Evolutionary conservation across 2,113 vertebrate species (phyloP).

Genomic region (Amia ocellicauda): DNA sequence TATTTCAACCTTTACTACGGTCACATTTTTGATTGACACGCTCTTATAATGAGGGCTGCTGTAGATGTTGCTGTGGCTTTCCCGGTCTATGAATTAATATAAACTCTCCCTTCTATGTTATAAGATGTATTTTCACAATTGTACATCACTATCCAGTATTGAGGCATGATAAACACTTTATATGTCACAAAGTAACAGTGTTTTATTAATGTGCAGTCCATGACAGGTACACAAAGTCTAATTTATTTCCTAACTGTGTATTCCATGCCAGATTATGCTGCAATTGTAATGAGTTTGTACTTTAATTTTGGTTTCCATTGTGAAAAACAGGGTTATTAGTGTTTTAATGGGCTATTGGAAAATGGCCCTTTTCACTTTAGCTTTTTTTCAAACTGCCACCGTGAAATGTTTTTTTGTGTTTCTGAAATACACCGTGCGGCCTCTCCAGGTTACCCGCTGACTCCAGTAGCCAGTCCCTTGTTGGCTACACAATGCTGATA

Average conservation of each 20-base stretch:
- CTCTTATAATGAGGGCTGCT: conserved; percentile 20
- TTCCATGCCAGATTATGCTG: conserved; percentile 22
- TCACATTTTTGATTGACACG: conserved; percentile 36
- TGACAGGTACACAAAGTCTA: conserved; percentile 8
- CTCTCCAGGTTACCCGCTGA: conserved; percentile 40
- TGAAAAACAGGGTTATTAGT: conserved; percentile 14
- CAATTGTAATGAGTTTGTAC: conserved; percentile 25
- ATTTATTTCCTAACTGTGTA: conserved; percentile 18
- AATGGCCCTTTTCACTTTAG: too few relatives aligned
- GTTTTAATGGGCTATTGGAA: too few relatives aligned
- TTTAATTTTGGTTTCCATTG: conserved; percentile 24
- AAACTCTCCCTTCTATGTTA: neutral
- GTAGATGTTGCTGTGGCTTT: conserved; percentile 15
- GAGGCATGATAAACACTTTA: conserved; percentile 24
- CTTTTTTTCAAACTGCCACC: too few relatives aligned
- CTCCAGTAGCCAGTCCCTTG: conserved; percentile 41
- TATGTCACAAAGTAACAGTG: conserved; percentile 22
- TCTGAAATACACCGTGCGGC: too few relatives aligned
- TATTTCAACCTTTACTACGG: conserved; percentile 41
- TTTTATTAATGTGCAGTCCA: conserved; percentile 30
- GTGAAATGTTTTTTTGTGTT: too few relatives aligned
- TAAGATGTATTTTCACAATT: conserved; percentile 28
- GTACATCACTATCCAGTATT: conserved; percentile 35
- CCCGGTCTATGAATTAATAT: conserved; percentile 6
- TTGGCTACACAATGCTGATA: conserved; percentile 54